A percentile compares a stretch with the other conserved stretches of the same genome.
Conservation (phyloP, 2,888 invertebrate species). For the Agonopterix arenella region DNA sequence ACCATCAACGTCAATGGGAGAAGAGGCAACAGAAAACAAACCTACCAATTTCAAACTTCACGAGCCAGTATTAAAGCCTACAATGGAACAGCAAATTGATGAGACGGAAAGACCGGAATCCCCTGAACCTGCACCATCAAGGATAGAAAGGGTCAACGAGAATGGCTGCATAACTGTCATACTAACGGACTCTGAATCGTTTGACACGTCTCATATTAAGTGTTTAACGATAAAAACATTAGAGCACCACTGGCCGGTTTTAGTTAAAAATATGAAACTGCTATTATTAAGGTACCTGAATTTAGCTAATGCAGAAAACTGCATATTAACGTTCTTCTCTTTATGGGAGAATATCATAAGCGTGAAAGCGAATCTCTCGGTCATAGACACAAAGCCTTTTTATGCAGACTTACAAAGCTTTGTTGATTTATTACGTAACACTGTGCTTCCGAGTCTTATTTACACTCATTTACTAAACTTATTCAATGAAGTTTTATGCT, state of each 20-base stretch:
- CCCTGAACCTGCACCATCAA: constrained; percentile 46
- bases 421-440: constrained; percentile 82
- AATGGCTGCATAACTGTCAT: constrained; percentile 78
- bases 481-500: constrained; percentile 93
- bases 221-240: constrained; percentile 90
- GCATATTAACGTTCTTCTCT: constrained; percentile 87
- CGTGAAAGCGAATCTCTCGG: constrained; percentile 92
- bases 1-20: constrained; percentile 52
- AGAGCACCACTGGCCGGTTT: constrained; percentile 89
- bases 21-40: constrained; percentile 29
- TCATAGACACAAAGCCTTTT: constrained; percentile 92
- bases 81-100: constrained; percentile 31
- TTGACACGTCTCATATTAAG: constrained; percentile 91
- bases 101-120: constrained; percentile 44
- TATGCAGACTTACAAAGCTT: constrained; percentile 90
- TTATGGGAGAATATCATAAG: constrained; percentile 94
- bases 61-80: constrained; percentile 57
- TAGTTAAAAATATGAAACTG: constrained; percentile 83
- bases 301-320: constrained; percentile 80
- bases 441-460: constrained; percentile 85
- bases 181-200: constrained; percentile 87
- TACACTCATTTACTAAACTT: constrained; percentile 91
- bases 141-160: constrained; percentile 63
- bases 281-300: constrained; percentile 76
- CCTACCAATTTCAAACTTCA: constrained; percentile 49